Conservation (phyloP, 2,113 vertebrate genomes). For the Tiliqua scincoides region DNA sequence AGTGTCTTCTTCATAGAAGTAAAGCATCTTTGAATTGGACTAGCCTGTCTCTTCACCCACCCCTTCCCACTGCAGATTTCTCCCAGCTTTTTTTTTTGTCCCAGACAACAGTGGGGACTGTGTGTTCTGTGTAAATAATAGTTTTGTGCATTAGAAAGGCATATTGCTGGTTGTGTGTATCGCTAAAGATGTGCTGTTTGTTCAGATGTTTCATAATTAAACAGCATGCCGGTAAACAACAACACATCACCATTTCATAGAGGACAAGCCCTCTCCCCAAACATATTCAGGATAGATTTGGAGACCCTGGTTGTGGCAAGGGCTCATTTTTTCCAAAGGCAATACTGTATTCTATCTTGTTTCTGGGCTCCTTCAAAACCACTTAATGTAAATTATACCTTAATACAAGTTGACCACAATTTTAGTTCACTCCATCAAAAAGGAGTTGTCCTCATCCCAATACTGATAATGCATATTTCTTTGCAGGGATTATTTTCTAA, state of each 20-base stretch:
- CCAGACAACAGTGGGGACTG: background rate
- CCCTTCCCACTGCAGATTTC: background rate
- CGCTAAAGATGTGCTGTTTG: too few relatives aligned
- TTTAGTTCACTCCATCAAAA: background rate
- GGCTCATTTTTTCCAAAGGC: background rate
- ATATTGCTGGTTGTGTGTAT: too few relatives aligned
- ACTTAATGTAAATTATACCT: background rate
- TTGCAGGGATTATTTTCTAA: background rate
- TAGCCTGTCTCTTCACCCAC: background rate
- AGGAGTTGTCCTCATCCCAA: background rate
- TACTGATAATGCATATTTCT: background rate
- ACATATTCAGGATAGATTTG: background rate
- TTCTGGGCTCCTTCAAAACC: background rate
- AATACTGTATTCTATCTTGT: background rate
- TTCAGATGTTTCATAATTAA: background rate
- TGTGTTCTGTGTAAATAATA: background rate
- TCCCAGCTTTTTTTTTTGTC: background rate
- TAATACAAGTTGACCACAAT: background rate
- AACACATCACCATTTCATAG: background rate
- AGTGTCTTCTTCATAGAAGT: background rate
- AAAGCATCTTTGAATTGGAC: background rate
- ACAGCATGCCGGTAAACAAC: background rate
- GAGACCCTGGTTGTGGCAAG: too few relatives aligned
- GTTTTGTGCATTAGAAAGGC: background rate
- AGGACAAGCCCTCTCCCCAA: background rate